Base-by-base conservation (phyloP, 2,888 invertebrate species). In the Stratiomys singularior region DNA sequence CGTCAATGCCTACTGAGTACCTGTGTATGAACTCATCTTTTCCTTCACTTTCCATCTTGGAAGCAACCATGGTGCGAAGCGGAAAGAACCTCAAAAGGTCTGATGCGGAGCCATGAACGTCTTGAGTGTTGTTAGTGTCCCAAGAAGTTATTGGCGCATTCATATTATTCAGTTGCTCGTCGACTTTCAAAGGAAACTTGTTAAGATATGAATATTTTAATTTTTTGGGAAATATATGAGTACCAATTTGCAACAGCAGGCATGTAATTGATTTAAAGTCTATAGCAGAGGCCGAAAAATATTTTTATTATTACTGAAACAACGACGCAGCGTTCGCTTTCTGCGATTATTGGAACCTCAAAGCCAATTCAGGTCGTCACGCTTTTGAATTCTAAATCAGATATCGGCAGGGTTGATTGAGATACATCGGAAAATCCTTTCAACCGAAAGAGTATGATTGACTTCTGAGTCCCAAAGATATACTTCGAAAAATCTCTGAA, bases 181-280 rank as follows among this genome's bases (percentile, higher is more conserved):
- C 23, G 60, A n/a, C 60, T 25, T 23, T 30, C 30, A 28, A 64
- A 64, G 64, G 64, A 30, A 64, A 64, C 28, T 64, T 27, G 30
- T 30, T 30, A 15, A 15, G 30, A 11, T 30, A 64, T 60, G 23
- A 21, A 60, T 25, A 18, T 25, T 60, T 25, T 25, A 21, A 60
- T 23, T 60, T 23, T 60, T 4, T 4, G 25, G 23, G 23, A 60
- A 21, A 21, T 60, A 60, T 60, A 25, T 25, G 11, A 7, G 60
- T 23, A 15, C 13, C 25, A 25, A 18, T 9, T 0, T 25, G 21
- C 60, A 13, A 7, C 4, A 18, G 21, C 25, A 4, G 60, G 4
- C 60, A 60, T 60, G 60, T 60, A 60, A 60, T 60, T 60, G 21
- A 60, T 23, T 21, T 11, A 60, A 60, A 23, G 3, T 21, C 37